phyloP scores from a whole-genome alignment of 2,797 vertebrate genomes.

The Hippoglossus hippoglossus region DNA sequence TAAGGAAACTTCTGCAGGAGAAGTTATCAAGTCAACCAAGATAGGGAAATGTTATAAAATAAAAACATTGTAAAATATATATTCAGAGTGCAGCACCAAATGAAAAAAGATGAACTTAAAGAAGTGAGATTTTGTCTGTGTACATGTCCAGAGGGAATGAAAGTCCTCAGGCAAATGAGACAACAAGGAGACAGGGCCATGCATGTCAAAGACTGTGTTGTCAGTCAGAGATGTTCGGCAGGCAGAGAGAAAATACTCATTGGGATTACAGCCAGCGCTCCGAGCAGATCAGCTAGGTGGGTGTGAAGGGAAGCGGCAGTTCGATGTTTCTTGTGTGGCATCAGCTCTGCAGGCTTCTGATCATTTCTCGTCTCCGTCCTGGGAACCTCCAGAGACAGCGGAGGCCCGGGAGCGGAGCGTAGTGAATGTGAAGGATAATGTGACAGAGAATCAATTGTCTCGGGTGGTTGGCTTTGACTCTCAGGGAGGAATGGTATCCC shows the following conservation, averaged over 20 bases:
- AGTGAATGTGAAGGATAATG: constrained; percentile 36
- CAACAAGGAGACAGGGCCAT: constrained; percentile 16
- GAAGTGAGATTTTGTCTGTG: constrained; percentile 16
- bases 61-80: constrained; percentile 30
- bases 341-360: constrained; percentile 39
- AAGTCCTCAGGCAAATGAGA: constrained; percentile 45
- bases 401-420: constrained; percentile 20
- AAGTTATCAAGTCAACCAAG: constrained; percentile 8
- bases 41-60: constrained; percentile 10
- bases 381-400: constrained; percentile 38
- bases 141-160: constrained; percentile 44
- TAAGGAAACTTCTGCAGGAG: not conserved
- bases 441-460: constrained; percentile 45
- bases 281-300: constrained; percentile 43
- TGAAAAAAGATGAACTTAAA: constrained; percentile 6
- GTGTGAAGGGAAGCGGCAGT: constrained; percentile 30
- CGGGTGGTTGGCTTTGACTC: constrained; percentile 34
- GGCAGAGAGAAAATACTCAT: constrained; percentile 37
- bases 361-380: constrained; percentile 30
- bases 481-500: not conserved
- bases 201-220: constrained; percentile 36
- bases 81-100: constrained; percentile 17
- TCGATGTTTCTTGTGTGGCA: constrained; percentile 25
- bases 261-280: constrained; percentile 49
- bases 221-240: constrained; percentile 31